Percentiles rank a stretch among this genome's conserved stretches.
Evolutionary conservation across 2,888 invertebrate species (phyloP).

Genomic region (Lymantria dispar): DNA sequence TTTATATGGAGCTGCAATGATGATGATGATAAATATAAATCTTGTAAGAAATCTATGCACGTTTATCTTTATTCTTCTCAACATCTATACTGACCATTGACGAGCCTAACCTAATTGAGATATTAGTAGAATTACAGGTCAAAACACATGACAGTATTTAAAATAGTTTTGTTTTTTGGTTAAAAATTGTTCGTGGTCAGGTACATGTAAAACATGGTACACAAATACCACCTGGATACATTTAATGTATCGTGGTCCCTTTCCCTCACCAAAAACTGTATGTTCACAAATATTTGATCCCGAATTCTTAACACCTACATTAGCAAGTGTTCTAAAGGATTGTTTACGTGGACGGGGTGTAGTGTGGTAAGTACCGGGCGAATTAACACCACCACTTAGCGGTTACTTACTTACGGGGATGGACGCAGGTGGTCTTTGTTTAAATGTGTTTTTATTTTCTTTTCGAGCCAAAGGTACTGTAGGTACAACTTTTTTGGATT

Average conservation of each 20-base stretch:
- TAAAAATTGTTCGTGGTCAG: no score
- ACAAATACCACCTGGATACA: constrained; percentile 10
- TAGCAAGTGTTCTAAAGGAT: constrained; percentile 43
- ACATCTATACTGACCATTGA: no score
- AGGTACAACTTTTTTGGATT: not conserved
- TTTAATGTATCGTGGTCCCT: constrained; percentile 4
- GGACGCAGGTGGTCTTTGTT: constrained; percentile 79
- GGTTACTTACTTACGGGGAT: constrained; percentile 63
- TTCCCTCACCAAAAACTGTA: constrained; percentile 18
- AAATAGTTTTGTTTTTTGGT: no score
- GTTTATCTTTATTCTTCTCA: no score
- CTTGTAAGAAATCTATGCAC: no score
- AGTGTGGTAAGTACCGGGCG: constrained; percentile 41
- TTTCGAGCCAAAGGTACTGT: not conserved
- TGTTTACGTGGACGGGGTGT: constrained; percentile 43
- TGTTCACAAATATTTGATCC: constrained; percentile 53
- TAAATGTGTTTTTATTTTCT: constrained; percentile 40
- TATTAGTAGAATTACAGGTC: no score
- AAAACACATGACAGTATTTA: no score
- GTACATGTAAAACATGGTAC: not conserved
- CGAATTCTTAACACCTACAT: constrained; percentile 58
- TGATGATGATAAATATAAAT: no score
- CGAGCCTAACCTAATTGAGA: no score
- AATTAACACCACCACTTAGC: constrained; percentile 76
- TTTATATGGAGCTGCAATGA: no score